Conservation (phyloP, 2,113 vertebrate genomes). For the Dicerorhinus sumatrensis region DNA sequence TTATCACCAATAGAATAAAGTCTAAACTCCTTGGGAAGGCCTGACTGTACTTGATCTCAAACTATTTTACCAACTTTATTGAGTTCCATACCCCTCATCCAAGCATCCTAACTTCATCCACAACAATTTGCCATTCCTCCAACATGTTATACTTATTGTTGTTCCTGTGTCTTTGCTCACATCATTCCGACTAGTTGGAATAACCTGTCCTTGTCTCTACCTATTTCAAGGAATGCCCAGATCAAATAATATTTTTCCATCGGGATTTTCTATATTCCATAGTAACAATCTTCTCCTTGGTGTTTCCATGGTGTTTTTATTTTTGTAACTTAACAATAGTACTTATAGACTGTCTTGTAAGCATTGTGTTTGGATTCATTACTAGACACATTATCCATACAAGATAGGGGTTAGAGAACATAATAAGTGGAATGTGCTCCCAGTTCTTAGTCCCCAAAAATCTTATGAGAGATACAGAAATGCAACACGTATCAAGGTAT, state of each 20-base stretch:
- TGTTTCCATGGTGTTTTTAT: neutral
- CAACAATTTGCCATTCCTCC: neutral
- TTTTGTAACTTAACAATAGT: neutral
- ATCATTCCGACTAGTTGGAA: neutral
- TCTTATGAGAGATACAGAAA: slow-evolving; percentile 25
- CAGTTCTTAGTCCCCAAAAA: neutral
- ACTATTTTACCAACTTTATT: neutral
- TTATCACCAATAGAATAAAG: neutral
- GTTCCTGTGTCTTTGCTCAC: neutral
- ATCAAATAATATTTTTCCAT: slow-evolving; percentile 10
- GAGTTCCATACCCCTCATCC: neutral
- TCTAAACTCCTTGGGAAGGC: neutral
- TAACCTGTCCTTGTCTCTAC: neutral
- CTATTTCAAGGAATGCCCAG: neutral
- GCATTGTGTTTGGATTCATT: neutral
- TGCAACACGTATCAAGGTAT: neutral
- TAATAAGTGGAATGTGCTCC: neutral
- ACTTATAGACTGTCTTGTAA: neutral
- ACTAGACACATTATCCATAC: neutral
- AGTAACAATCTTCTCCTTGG: neutral
- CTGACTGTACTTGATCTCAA: neutral
- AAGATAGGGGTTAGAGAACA: neutral
- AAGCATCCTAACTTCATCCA: neutral
- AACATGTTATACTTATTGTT: neutral
- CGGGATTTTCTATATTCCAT: neutral